Evolutionary conservation across 2,888 invertebrate species (phyloP).

Genomic region (Amphimallon solstitiale): DNA sequence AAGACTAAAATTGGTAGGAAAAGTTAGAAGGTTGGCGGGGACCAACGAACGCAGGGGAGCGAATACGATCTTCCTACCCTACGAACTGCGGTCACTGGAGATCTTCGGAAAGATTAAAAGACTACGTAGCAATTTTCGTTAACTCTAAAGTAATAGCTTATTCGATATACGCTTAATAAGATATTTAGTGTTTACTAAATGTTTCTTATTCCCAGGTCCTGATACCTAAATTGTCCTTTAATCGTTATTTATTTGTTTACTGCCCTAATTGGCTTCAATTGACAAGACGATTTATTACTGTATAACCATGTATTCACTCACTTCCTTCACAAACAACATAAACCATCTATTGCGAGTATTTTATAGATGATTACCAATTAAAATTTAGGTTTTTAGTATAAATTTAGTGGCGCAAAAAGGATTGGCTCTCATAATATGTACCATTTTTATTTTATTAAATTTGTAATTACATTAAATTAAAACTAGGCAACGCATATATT

Average conservation of each 20-base stretch:
- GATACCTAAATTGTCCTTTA: slow-evolving; percentile 31
- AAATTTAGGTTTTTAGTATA: neutral
- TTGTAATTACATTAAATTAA: no score
- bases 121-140: slow-evolving; percentile 51
- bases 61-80: slow-evolving; percentile 52
- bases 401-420: no score
- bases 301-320: slow-evolving; percentile 15
- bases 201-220: slow-evolving; percentile 26
- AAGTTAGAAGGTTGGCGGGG: slow-evolving; percentile 44
- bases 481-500: no score
- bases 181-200: slow-evolving; percentile 54
- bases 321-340: neutral
- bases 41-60: slow-evolving; percentile 39
- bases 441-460: no score
- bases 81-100: slow-evolving; percentile 58
- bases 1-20: slow-evolving; percentile 58
- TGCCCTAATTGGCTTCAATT: slow-evolving; percentile 11
- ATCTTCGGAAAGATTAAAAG: slow-evolving; percentile 56
- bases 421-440: no score
- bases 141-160: slow-evolving; percentile 51
- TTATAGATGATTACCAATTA: neutral
- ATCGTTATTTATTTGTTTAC: slow-evolving; percentile 46
- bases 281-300: slow-evolving; percentile 10
- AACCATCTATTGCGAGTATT: neutral
- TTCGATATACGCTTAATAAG: slow-evolving; percentile 52